Evolutionary conservation across 2,797 vertebrate species (phyloP).

Genomic region (Periparus ater): DNA sequence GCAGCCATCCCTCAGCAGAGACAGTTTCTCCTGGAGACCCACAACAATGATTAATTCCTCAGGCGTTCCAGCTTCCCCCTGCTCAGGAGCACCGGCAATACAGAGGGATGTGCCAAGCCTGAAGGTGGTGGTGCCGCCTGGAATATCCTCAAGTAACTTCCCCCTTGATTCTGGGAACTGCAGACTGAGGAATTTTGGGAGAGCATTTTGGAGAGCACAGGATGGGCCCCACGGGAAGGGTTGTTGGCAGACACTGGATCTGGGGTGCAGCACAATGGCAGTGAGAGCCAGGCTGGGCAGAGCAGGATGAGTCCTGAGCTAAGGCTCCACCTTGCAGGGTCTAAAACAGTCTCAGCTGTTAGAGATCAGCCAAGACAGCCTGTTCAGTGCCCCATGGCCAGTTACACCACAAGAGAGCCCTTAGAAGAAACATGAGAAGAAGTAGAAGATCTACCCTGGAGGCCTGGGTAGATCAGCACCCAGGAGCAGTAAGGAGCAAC

Average conservation of each 20-base stretch:
- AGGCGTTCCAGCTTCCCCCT: background rate
- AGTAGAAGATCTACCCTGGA: background rate
- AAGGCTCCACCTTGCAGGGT: background rate
- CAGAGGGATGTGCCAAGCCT: background rate
- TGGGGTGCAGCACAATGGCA: accelerated
- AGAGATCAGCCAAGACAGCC: background rate
- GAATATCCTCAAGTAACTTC: background rate
- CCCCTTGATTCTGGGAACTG: background rate
- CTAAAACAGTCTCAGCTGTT: background rate
- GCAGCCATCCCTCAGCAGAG: background rate
- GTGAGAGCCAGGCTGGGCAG: background rate
- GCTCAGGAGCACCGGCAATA: background rate
- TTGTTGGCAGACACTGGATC: accelerated
- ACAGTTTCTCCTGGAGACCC: background rate
- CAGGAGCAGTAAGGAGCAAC: background rate
- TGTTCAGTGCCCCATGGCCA: background rate
- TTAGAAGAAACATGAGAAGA: background rate
- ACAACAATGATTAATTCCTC: background rate
- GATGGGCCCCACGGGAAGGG: background rate
- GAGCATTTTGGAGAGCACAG: background rate
- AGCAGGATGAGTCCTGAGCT: background rate
- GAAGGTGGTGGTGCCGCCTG: background rate
- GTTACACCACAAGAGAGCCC: background rate
- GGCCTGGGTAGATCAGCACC: background rate
- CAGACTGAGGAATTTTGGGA: background rate